Evolutionary conservation across 2,888 invertebrate genomes (phyloP), one percentile per base, ranked within the genome.

Genomic region (Polydrusus pterygomalis): DNA sequence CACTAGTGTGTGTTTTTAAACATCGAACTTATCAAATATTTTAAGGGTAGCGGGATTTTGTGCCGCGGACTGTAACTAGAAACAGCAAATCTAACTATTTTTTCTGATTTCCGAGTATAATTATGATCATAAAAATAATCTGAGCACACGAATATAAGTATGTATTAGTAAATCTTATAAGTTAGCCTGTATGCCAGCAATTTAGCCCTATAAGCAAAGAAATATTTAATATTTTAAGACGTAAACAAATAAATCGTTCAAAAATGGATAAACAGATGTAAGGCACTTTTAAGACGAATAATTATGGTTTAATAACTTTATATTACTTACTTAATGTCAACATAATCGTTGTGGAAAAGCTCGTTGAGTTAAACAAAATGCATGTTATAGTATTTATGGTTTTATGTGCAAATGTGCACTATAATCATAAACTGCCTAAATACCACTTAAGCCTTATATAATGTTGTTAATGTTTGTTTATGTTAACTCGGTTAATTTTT

Each of bases 381-480:
- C 8, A 15, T 47, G 43, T 47, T 15, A 47, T 17, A 47, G 15
- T 17, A 47, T 47, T 47, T 45, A 45, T 45, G 45, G 13, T 6
- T n/a, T n/a, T 17, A 47, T 47, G 47, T 43, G 47, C 47, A 17
- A 34, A 43, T 13, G n/a, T 43, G 47, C 47, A 17, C 17, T 47
- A 47, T 45, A 47, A 47, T 17, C 47, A 47, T 47, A 47, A 47
- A 47, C 47, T 17, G 9, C 15, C 47, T 17, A 47, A 47, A 47
- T 47, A 47, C 47, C 17, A 47, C 17, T 47, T 47, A 47, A 47
- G 9, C 47, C 47, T 47, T 47, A 47, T 47, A 47, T 47, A 13
- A 43, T n/a, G 43, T 43, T 43, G n/a, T 43, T n/a, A 47, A 47
- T 47, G 47, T 47, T 47, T 17, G 13, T 43, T 43, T 43, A 43